These are phyloP conservation scores for Crypturellus undulatus DNA, from an alignment of 2,113 vertebrate species.

Conservation along the genomic window DNA sequence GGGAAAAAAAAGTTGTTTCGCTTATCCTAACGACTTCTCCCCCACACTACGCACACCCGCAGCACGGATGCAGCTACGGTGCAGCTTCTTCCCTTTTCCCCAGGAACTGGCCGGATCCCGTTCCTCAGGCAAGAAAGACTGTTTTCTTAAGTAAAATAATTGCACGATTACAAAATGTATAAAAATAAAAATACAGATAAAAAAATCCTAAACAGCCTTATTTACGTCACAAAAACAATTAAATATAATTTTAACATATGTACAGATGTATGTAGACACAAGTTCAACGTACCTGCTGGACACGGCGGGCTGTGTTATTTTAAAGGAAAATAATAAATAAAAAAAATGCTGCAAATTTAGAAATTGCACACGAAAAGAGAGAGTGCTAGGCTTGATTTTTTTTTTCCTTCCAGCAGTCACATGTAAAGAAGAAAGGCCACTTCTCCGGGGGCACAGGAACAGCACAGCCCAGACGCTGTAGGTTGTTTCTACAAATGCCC, in stretches of 20 bases:
- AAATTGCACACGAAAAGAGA: constrained; percentile 65
- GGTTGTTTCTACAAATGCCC: constrained; percentile 80
- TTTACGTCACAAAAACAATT: neutral
- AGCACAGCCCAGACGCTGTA: constrained; percentile 67
- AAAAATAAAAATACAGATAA: neutral
- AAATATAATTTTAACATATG: constrained; percentile 40
- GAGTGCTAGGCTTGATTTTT: constrained; percentile 16
- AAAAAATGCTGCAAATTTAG: constrained; percentile 56
- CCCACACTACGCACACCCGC: neutral
- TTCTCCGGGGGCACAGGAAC: constrained; percentile 73
- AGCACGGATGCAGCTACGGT: neutral
- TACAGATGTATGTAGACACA: constrained; percentile 26
- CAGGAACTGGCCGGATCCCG: neutral
- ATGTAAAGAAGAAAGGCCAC: constrained; percentile 72
- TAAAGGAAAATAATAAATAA: constrained; percentile 59
- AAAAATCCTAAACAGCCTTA: neutral
- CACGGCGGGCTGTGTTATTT: constrained; percentile 70
- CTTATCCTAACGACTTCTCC: neutral
- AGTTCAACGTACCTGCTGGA: constrained; percentile 81
- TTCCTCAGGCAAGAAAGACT: neutral
- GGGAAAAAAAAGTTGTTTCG: neutral
- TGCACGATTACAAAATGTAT: neutral
- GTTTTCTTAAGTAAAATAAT: constrained; percentile 2
- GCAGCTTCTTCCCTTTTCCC: neutral
- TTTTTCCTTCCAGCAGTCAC: constrained; percentile 69